These are phyloP conservation scores for Tragelaphus scriptus DNA, from an alignment of 2,113 vertebrate genomes.

Conservation along the genomic window DNA sequence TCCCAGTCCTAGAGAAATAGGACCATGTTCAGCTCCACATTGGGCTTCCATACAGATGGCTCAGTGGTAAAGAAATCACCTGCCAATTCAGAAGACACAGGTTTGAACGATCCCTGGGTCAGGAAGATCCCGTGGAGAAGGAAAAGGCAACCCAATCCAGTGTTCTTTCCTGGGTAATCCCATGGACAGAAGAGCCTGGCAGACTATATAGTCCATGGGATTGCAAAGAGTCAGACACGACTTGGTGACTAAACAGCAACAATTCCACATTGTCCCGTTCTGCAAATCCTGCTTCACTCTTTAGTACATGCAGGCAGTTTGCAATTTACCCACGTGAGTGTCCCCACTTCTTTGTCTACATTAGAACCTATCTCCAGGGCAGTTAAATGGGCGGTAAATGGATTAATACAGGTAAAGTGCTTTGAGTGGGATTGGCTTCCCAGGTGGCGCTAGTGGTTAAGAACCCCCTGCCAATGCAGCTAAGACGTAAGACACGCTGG, in stretches of 20 bases:
- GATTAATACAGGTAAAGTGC: fast-evolving
- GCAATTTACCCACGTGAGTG: not conserved
- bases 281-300: not conserved
- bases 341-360: not conserved
- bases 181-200: not conserved
- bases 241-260: not conserved
- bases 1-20: not conserved
- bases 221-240: not conserved
- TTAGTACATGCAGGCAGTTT: fast-evolving
- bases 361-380: not conserved
- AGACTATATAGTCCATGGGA: not conserved
- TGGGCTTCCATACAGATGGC: not conserved
- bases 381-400: no score
- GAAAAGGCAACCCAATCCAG: not conserved
- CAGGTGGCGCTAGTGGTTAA: not conserved
- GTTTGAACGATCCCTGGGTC: not conserved
- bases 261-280: not conserved
- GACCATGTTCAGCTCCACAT: not conserved
- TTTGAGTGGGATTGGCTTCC: not conserved
- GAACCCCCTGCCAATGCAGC: not conserved
- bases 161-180: not conserved
- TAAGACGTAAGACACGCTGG: fast-evolving
- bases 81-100: not conserved
- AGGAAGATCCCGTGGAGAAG: not conserved
- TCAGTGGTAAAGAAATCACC: not conserved